Percentiles rank a stretch among this genome's conserved stretches.
Conservation (phyloP, 2,888 invertebrate species). For the Periphyllus acericola region DNA sequence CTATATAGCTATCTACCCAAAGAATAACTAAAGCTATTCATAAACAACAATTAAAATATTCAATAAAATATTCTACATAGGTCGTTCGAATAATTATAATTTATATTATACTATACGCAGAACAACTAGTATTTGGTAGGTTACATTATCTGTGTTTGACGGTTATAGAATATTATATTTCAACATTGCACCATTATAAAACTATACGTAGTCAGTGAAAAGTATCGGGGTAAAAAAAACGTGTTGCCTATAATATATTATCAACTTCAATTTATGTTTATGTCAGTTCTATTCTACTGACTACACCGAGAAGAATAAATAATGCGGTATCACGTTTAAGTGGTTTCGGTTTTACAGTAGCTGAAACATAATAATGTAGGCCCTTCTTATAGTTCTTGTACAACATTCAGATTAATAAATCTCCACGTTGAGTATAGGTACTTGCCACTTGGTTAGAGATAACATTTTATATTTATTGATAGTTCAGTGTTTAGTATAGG, state of each 20-base stretch:
- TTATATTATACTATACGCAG: not conserved
- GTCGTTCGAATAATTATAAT: too few relatives aligned
- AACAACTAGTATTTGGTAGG: not conserved
- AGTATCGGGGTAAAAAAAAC: not conserved
- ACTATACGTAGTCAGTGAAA: not conserved
- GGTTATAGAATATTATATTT: not conserved
- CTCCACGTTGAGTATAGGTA: not conserved
- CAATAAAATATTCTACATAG: too few relatives aligned
- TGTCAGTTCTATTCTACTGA: not conserved
- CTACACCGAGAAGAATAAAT: slow-evolving; percentile 16
- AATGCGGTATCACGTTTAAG: slow-evolving; percentile 1
- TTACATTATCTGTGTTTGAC: not conserved
- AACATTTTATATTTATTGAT: too few relatives aligned
- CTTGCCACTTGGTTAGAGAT: not conserved
- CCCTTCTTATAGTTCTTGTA: not conserved
- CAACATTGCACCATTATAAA: not conserved
- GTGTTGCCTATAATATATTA: not conserved
- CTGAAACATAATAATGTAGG: slow-evolving; percentile 12
- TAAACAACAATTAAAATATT: too few relatives aligned
- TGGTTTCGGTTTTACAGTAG: slow-evolving; percentile 19
- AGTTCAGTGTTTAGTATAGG: too few relatives aligned
- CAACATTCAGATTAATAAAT: not conserved
- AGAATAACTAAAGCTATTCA: too few relatives aligned
- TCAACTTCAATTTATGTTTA: not conserved
- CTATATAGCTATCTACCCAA: too few relatives aligned